Evolutionary conservation across 2,888 invertebrate genomes (phyloP), one percentile per base, ranked within the genome.

Genomic region (Drosophila hawaiiensis): DNA sequence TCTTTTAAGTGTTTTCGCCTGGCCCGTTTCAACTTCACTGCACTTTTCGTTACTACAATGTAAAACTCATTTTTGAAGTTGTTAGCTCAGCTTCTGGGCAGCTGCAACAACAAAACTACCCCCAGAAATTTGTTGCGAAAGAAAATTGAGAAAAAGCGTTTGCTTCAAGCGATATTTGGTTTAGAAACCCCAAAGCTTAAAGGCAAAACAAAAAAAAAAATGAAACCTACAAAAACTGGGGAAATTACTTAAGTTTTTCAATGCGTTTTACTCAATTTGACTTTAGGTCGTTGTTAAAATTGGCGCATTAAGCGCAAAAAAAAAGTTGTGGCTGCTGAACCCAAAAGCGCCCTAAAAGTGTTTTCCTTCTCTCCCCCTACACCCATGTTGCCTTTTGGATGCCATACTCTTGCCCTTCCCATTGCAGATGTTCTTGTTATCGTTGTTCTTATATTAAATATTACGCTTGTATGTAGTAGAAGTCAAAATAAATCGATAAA

Each of bases 401-500:
- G 19, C 33, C 39, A 31, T n/a, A n/a, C 43, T 28, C 41, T 39
- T 9, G 41, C 3, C 33, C 43, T 49, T 22, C 25, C 16, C 47
- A 35, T 37, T 61, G 52, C 39, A 53, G 29, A 56, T 79, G 72
- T 47, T 73, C 68, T 76, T 79, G 72, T 79, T 87, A 87, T 87
- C 82, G 84, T 74, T 79, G 77, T 62, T 76, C 56, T 77, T 82
- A 75, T 85, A 89, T 89, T 85, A 84, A 89, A 85, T 87, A 85
- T 86, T 77, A 80, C 68, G 74, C 54, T 74, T 65, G 74, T 76
- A 76, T 76, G 76, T 87, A 72, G 80, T 81, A 73, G 78, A 90
- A 87, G 89, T 89, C 90, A 90, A 87, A 90, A 89, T 89, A 90
- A 87, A 87, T 90, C 86, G 89, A 87, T 87, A 87, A 78, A 83